Conservation (phyloP, 2,888 invertebrate genomes). For the Elegia similella region DNA sequence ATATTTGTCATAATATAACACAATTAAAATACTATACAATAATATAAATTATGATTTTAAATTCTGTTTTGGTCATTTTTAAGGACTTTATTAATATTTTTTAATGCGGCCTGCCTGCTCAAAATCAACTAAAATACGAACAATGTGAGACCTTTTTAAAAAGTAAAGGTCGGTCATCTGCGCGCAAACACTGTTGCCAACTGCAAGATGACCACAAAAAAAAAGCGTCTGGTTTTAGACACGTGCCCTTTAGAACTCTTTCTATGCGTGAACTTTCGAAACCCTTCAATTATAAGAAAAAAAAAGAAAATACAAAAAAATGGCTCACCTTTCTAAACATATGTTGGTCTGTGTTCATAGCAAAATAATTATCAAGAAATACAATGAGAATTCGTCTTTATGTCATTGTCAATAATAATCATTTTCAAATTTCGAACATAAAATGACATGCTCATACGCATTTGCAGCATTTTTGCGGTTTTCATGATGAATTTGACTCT, state of each 20-base stretch:
- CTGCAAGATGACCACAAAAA: slow-evolving; percentile 16
- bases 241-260: slow-evolving; percentile 23
- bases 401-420: background rate
- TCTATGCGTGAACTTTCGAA: slow-evolving; percentile 30
- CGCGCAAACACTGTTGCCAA: slow-evolving; percentile 5
- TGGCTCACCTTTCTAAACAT: slow-evolving; percentile 28
- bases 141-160: background rate
- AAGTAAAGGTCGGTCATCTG: background rate
- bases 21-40: no score
- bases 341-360: slow-evolving; percentile 5
- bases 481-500: background rate
- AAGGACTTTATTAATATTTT: no score
- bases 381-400: background rate
- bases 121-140: no score
- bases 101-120: no score
- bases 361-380: background rate
- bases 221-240: slow-evolving; percentile 1
- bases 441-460: background rate
- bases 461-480: background rate
- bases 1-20: no score
- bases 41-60: no score
- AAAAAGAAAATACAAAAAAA: slow-evolving; percentile 2
- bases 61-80: no score
- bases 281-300: slow-evolving; percentile 25
- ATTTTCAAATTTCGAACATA: background rate